These are phyloP conservation scores for Corythornis cristatus DNA, from an alignment of 2,113 vertebrate genomes.

Conservation along the genomic window DNA sequence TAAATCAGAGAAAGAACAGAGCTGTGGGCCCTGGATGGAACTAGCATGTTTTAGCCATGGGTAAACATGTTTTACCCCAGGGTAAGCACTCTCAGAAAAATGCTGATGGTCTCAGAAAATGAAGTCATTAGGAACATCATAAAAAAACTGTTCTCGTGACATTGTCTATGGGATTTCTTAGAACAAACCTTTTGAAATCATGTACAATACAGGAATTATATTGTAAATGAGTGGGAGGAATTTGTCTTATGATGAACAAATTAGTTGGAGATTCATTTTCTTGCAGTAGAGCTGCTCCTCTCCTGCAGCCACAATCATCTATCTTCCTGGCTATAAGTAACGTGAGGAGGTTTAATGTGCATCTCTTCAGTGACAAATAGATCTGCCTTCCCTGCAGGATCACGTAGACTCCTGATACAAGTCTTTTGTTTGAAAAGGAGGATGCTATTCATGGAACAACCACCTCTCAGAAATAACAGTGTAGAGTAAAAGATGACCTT, in stretches of 20 bases:
- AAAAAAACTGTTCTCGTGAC: neutral
- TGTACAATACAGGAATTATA: neutral
- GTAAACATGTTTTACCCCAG: neutral
- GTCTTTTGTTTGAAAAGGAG: neutral
- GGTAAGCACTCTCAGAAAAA: neutral
- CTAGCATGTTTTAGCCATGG: neutral
- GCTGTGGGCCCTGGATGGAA: neutral
- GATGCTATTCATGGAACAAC: neutral
- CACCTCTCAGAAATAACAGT: neutral
- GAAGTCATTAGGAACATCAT: neutral
- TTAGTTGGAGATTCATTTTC: neutral
- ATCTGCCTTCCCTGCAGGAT: neutral
- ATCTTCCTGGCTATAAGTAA: neutral
- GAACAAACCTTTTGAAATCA: neutral
- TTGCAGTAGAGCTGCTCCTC: neutral
- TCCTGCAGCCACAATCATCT: neutral
- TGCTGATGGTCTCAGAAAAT: neutral
- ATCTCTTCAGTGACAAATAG: neutral
- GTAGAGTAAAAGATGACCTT: neutral
- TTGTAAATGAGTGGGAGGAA: neutral
- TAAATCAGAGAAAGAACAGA: neutral
- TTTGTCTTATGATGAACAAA: neutral
- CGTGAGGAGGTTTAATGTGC: neutral
- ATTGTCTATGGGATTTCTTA: neutral
- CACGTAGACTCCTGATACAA: neutral